Evolutionary conservation across 2,797 vertebrate genomes (phyloP).

Genomic region (Peromyscus aztecus): DNA sequence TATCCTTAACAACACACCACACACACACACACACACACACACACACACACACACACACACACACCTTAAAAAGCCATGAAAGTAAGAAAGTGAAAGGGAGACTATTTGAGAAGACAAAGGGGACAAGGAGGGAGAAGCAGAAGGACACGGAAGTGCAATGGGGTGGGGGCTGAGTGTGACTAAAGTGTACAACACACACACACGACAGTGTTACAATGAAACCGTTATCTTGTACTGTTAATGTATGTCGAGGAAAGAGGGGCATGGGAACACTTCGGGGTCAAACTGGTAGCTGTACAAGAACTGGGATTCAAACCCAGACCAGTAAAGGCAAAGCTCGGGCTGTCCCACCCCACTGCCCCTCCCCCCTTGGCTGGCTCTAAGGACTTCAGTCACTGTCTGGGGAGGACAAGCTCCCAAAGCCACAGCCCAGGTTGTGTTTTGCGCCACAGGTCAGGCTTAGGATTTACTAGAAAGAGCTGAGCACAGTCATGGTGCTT

Average conservation of each 20-base stretch:
- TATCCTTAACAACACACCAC: background rate
- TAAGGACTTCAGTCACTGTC: background rate
- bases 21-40: background rate
- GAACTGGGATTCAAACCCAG: constrained; percentile 4
- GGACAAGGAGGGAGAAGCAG: background rate
- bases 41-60: background rate
- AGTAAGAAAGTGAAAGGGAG: background rate
- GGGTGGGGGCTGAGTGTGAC: background rate
- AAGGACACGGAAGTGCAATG: background rate
- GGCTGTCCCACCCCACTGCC: background rate
- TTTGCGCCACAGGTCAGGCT: background rate
- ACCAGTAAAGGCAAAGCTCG: background rate
- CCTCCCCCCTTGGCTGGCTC: background rate
- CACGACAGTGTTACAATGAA: background rate
- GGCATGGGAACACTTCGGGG: background rate
- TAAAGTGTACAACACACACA: background rate
- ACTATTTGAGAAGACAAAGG: background rate
- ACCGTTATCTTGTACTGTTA: background rate
- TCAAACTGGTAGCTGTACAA: background rate
- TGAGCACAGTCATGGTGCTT: constrained; percentile 13
- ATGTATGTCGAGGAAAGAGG: background rate
- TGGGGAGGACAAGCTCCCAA: background rate
- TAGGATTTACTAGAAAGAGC: constrained; percentile 15
- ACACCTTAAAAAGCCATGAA: background rate
- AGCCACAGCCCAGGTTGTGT: background rate